Conservation (phyloP, 37 sponge, comb jelly and placozoan genomes). For the Ianthella basta region DNA sequence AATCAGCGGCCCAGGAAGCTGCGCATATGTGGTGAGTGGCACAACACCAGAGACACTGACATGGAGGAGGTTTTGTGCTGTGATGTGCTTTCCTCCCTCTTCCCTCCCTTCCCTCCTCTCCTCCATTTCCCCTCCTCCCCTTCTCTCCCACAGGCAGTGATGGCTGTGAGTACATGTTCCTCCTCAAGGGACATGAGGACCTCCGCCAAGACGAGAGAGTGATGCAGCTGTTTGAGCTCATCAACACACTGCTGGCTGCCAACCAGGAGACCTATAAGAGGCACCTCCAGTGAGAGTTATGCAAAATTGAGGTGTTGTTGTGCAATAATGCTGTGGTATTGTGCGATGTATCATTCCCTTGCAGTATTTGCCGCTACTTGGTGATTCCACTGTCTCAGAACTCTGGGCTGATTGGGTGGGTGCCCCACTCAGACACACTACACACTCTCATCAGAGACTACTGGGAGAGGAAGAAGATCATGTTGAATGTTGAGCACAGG, state of each 20-base stretch:
- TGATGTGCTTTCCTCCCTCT: no score
- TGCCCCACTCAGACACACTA: constrained; percentile 97
- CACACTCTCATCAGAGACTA: constrained; percentile 97
- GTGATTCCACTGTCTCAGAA: constrained; percentile 97
- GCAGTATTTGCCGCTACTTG: constrained; percentile 91
- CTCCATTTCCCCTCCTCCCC: no score
- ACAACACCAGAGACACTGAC: no score
- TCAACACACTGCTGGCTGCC: constrained; percentile 91
- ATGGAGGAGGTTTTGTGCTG: no score
- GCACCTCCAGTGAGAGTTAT: constrained; percentile 71
- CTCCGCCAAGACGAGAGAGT: constrained; percentile 96
- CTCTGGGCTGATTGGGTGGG: constrained; percentile 98
- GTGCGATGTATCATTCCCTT: not conserved
- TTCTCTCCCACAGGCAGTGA: constrained; percentile 73
- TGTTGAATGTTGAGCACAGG: constrained; percentile 92
- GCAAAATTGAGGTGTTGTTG: no score
- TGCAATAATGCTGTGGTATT: no score
- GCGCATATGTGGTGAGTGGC: constrained; percentile 73
- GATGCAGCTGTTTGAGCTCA: constrained; percentile 99
- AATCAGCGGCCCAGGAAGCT: constrained; percentile 97
- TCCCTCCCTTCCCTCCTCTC: no score
- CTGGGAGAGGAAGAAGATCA: constrained; percentile 92
- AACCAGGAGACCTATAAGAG: constrained; percentile 92
- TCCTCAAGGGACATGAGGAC: constrained; percentile 98
- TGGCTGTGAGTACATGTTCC: constrained; percentile 93